These are phyloP conservation scores for Caranx ignobilis DNA, from an alignment of 2,113 vertebrate species.

Conservation along the genomic window DNA sequence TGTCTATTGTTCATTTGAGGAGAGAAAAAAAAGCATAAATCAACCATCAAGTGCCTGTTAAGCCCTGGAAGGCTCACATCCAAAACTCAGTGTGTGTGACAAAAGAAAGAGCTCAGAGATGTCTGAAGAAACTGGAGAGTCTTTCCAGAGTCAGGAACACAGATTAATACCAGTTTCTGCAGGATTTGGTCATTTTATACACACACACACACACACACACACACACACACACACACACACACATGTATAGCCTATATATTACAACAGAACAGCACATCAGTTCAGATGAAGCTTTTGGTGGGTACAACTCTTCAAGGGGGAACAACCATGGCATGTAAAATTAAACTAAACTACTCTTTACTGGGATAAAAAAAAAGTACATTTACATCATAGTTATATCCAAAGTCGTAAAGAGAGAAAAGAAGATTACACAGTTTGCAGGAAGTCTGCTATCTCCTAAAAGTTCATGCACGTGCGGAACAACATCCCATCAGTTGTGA, in stretches of 20 bases:
- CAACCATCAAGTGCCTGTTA: constrained; percentile 17
- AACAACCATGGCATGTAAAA: not conserved
- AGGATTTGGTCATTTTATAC: not conserved
- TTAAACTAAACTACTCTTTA: not conserved
- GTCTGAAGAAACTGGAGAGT: not conserved
- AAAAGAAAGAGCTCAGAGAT: not conserved
- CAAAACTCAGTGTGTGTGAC: not conserved
- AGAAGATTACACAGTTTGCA: not conserved
- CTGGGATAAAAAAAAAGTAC: not conserved
- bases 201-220: no score
- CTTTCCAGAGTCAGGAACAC: not conserved
- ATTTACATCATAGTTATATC: not conserved
- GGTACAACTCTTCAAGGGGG: not conserved
- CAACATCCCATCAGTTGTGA: not conserved
- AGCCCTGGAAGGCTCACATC: not conserved
- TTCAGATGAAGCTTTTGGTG: not conserved
- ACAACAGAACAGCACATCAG: not conserved
- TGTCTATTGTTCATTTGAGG: constrained; percentile 10
- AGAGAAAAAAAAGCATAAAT: constrained; percentile 22
- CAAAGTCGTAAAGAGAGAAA: not conserved
- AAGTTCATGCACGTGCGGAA: constrained; percentile 21
- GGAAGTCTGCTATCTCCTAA: not conserved
- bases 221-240: no score
- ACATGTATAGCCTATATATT: not conserved
- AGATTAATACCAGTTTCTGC: not conserved